Base-by-base conservation (phyloP, 2,113 vertebrate species). In the Cavia aperea region DNA sequence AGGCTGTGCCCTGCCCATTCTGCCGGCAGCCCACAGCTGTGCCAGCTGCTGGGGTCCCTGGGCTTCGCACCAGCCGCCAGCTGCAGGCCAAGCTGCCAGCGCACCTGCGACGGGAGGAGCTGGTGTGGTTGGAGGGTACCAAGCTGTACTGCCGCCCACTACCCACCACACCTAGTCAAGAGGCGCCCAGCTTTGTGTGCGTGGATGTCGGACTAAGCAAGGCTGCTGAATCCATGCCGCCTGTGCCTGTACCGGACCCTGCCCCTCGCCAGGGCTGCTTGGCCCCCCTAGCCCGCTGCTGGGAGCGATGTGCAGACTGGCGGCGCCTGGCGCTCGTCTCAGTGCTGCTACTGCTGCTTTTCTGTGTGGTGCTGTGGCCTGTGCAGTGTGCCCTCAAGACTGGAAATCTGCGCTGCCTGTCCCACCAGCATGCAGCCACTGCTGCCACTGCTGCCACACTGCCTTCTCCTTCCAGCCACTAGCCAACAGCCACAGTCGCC, bases 121-220 rank as follows among this genome's bases (percentile, higher is more conserved):
- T 97, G 0, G 98, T 99, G 49, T 99, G 99, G 99, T 97, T 99
- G 96, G 99, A 99, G 0, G 99, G 98, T 1, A 98, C 98, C 92
- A 98, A 98, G 96, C 97, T 99, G 8, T 99, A 98, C 97, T 99
- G 98, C 97, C 97, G 98, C 1, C 97, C 97, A 5, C 43, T 92
- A 0, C 90, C 97, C 0, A 23, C 94, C 2, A 88, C 81, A 0
- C 96, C 97, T 5, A 54, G 97, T 0, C 95, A 95, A 4, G 62
- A 95, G 0, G 96, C 97, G 0, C 97, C 97, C 3, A 92, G 97
- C 0, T 99, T 98, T 43, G 75, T 99, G 93, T 98, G 98, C 86
- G 98, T 99, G 23, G 98, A 99, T 1, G 98, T 99, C 3, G 98
- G 98, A 82, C 97, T 98, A 92, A 98, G 94, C 95, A 99, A 99